Evolutionary conservation across 2,113 vertebrate genomes (phyloP).

Genomic region (Junco hyemalis): DNA sequence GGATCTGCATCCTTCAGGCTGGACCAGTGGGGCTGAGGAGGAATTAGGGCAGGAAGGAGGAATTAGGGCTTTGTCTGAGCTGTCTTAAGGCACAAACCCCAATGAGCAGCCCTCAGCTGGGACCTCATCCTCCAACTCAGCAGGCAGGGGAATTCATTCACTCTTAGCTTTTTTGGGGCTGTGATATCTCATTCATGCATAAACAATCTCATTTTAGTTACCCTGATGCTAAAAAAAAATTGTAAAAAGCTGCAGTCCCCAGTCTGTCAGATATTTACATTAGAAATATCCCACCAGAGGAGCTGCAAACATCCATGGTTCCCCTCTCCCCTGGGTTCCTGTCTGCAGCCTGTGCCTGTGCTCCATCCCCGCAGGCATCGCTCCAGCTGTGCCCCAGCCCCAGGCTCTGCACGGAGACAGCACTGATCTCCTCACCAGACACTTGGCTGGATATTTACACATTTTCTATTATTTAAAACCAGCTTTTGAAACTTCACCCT

Average conservation of each 20-base stretch:
- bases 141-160: neutral
- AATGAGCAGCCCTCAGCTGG: neutral
- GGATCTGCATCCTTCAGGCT: neutral
- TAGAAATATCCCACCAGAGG: neutral
- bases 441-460: neutral
- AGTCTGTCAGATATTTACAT: neutral
- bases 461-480: neutral
- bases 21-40: neutral
- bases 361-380: neutral
- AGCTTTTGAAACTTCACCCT: neutral
- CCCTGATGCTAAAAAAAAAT: neutral
- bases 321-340: neutral
- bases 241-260: neutral
- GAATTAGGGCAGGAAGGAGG: neutral
- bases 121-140: neutral
- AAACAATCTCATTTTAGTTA: neutral
- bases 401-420: rapidly evolving
- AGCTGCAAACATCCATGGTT: neutral
- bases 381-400: neutral
- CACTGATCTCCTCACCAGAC: neutral
- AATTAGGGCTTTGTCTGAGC: neutral
- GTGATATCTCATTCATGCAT: neutral
- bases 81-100: neutral
- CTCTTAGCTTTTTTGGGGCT: neutral
- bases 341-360: neutral